Evolutionary conservation across 2,797 vertebrate species (phyloP), one percentile per base, ranked within the genome.

Genomic region (Tragopan temminckii): DNA sequence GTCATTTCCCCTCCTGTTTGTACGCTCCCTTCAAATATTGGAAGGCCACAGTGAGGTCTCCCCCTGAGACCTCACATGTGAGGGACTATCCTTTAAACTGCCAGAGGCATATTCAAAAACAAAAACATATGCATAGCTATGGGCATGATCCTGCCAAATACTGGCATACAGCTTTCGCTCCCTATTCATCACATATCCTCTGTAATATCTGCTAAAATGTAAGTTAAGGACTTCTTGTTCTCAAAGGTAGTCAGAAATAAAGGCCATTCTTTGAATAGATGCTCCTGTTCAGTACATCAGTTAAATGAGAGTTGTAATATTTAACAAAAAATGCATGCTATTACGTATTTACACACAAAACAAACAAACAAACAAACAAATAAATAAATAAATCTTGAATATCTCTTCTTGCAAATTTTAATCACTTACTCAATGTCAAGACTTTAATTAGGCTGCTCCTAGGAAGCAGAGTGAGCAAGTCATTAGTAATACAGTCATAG

Each of bases 351-450:
- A 68, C 61, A 82, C 63, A 64, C 38, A 25, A 83, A 45, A 43
- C 4, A 43, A 43, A 38, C 11, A 38, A 46, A 45, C 11, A 48
- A 48, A 21, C 6, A 46, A 46, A 46, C 19, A 23, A 23, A 46
- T 46, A 23, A 45, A 45, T 5, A 87, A 84, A 62, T 66, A 53
- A 50, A 59, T 17, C 42, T 90, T 87, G 62, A 61, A 11, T 71
- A 77, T 15, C 8, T 85, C 58, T 67, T 80, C 78, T 89, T 46
- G 71, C 27, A 93, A 89, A 77, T 90, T 92, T 90, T 87, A 75
- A 74, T 62, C 38, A 82, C 53, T 94, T 94, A 80, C 91, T 91
- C 96, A 93, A 53, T 68, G 80, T 91, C 83, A 94, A 75, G 58
- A 17, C 58, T 82, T 87, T 88, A 90, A 91, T 90, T 79, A 93